Base-by-base conservation (phyloP, 1,140 invertebrate species). In the Vanessa tameamea region DNA sequence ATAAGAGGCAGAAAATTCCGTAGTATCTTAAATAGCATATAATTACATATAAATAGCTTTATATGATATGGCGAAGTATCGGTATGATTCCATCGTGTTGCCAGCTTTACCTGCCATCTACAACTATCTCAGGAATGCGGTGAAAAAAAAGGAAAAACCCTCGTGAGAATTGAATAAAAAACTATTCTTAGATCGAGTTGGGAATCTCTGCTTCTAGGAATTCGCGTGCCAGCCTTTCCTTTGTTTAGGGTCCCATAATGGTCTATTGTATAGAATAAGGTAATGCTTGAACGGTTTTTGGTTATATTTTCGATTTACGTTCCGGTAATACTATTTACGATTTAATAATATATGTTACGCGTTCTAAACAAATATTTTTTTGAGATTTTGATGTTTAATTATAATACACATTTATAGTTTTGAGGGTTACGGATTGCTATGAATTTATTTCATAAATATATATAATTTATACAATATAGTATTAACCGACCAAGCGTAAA, bases 111-210 rank as follows among this genome's bases (percentile, higher is more conserved):
- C 86, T 85, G 85, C 81, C 70, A 84, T 80, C 70, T 82, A 81
- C 82, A 89, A 89, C 84, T 83, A 89, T 83, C 74, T 73, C 37
- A 66, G 86, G 88, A 90, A 90, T 90, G 82, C 75, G 75, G 73
- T 76, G 64, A 84, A 87, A 85, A 87, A 43, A 83, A 74, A 73
- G 78, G 66, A 76, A 78, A 87, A 81, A 82, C 83, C 85, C 86
- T 83, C 82, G 81, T 85, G 85, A 86, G 82, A 86, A 83, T 77
- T 75, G 72, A 70, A 77, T 79, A 86, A 88, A 86, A 87, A 85
- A 85, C 72, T 78, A 85, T 80, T 82, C 80, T 82, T 79, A 75
- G 77, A 75, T 64, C 85, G 85, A 13, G 53, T 57, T 57, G 88
- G 84, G 88, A 91, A 89, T 83, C 67, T 74, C 77, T 48, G 76